phyloP scores from a whole-genome alignment of 2,888 invertebrate species.

The Diadegma fenestrale region DNA sequence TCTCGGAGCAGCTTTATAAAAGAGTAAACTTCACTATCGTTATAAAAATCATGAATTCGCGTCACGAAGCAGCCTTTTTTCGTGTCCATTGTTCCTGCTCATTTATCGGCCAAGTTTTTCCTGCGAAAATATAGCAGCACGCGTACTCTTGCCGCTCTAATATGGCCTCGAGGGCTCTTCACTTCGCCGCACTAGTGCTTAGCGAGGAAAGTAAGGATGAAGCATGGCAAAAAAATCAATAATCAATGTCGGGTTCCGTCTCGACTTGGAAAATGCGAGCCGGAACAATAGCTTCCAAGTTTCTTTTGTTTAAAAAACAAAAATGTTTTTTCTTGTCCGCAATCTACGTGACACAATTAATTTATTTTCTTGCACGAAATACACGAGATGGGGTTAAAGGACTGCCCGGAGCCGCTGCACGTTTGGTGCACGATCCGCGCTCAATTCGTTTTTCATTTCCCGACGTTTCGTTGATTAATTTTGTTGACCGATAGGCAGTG shows the following conservation, averaged over 20 bases:
- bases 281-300: conserved; percentile 19
- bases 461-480: not conserved
- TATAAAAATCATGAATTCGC: conserved; percentile 26
- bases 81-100: conserved; percentile 7
- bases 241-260: conserved; percentile 25
- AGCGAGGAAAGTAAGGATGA: not conserved
- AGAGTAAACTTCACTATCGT: conserved; percentile 11
- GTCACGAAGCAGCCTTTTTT: conserved; percentile 16
- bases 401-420: not conserved
- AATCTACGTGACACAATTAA: conserved; percentile 8
- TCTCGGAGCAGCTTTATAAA: not conserved
- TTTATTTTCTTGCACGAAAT: not conserved
- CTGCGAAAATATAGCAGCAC: not conserved
- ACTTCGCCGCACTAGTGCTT: not conserved
- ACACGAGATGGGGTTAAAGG: not conserved
- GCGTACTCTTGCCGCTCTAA: conserved; percentile 6
- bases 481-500: not conserved
- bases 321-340: conserved; percentile 18
- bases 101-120: not conserved
- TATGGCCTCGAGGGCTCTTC: conserved; percentile 17
- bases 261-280: conserved; percentile 9
- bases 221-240: conserved; percentile 36
- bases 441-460: not conserved
- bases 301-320: conserved; percentile 37
- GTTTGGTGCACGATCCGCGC: not conserved